Conservation (phyloP, 92 coral and sea anemone species). For the Heteractis magnifica region DNA sequence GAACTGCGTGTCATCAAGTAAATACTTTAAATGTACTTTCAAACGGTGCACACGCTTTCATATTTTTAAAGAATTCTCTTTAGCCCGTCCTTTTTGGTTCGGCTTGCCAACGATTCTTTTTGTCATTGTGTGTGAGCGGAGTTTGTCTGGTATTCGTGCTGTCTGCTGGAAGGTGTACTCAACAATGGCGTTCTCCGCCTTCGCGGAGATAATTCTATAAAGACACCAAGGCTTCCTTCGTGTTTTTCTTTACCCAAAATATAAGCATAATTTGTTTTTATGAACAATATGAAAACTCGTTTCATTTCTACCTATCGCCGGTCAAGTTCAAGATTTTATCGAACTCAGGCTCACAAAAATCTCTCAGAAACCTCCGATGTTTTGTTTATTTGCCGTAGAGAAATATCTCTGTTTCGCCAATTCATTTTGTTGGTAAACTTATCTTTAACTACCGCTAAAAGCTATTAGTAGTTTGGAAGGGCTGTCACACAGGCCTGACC, state of each 20-base stretch:
- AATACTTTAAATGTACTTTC: background rate
- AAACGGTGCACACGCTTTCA: conserved; percentile 1
- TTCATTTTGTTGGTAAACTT: conserved; percentile 38
- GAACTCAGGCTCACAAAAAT: conserved; percentile 4
- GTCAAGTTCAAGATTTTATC: conserved; percentile 13
- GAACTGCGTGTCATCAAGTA: conserved; percentile 12
- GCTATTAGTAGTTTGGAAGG: conserved; percentile 39
- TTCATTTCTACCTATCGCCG: conserved; percentile 1
- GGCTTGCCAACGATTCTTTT: background rate
- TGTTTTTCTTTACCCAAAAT: background rate
- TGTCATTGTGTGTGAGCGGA: background rate
- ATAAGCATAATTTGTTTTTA: background rate
- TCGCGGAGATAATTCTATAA: conserved; percentile 15
- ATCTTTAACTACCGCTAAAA: conserved; percentile 44
- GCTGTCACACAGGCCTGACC: conserved; percentile 40
- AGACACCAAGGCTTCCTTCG: conserved; percentile 8
- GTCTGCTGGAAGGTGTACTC: background rate
- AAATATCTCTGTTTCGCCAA: conserved; percentile 18
- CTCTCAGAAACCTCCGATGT: conserved; percentile 2
- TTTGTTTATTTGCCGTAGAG: conserved; percentile 24
- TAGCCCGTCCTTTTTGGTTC: background rate
- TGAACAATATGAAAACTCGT: background rate
- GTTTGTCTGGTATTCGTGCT: background rate
- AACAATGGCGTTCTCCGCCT: conserved; percentile 23
- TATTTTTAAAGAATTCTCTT: conserved; percentile 5